phyloP scores from a whole-genome alignment of 2,113 vertebrate species.

The Scortum barcoo region DNA sequence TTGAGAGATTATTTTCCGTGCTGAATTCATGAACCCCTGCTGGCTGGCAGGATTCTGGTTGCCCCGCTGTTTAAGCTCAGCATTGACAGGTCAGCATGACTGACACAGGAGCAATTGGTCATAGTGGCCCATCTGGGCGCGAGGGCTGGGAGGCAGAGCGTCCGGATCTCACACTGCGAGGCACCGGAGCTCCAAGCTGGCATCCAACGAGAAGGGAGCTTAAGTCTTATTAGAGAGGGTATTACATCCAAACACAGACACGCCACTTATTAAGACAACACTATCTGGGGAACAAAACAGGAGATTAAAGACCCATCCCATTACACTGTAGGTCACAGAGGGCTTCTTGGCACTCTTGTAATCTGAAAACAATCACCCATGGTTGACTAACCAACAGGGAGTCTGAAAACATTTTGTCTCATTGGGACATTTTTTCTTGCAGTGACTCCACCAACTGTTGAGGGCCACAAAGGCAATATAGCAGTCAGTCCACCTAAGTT shows the following conservation, averaged over 20 bases:
- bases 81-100: constrained; percentile 62
- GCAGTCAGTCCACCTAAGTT: constrained; percentile 43
- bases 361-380: constrained; percentile 76
- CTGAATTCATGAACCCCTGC: constrained; percentile 42
- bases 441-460: constrained; percentile 32
- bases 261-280: constrained; percentile 77
- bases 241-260: constrained; percentile 79
- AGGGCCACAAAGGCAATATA: constrained; percentile 33
- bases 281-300: constrained; percentile 77
- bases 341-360: constrained; percentile 66
- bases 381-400: constrained; percentile 66
- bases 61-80: constrained; percentile 47
- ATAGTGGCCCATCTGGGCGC: constrained; percentile 58
- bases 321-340: constrained; percentile 67
- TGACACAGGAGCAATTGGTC: constrained; percentile 68
- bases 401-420: constrained; percentile 51
- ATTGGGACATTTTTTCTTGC: constrained; percentile 51
- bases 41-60: constrained; percentile 13
- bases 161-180: constrained; percentile 64
- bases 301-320: constrained; percentile 76
- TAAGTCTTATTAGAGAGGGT: constrained; percentile 81
- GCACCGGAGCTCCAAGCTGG: constrained; percentile 61
- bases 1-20: constrained; percentile 56
- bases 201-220: constrained; percentile 70
- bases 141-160: constrained; percentile 40